A percentile compares a stretch with the other conserved stretches of the same genome.
phyloP scores from a whole-genome alignment of 92 coral and sea anemone species.

The Pocillopora grandis region DNA sequence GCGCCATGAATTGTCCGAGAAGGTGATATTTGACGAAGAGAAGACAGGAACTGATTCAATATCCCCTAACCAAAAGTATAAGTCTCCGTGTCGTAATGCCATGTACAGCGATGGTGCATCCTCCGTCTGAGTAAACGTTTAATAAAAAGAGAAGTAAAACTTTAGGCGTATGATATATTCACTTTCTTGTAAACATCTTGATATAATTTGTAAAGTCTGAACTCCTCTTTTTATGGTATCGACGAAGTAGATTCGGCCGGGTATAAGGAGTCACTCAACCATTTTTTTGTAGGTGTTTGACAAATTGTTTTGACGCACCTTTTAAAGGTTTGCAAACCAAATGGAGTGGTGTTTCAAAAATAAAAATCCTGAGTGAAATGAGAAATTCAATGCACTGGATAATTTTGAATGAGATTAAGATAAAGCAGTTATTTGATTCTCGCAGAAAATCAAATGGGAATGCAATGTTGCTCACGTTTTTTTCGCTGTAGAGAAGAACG shows the following conservation, averaged over 20 bases:
- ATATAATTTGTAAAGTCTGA: no score
- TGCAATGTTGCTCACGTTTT: slow-evolving; percentile 47
- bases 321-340: background rate
- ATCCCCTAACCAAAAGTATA: slow-evolving; percentile 42
- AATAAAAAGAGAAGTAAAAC: background rate
- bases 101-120: slow-evolving; percentile 44
- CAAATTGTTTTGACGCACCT: no score
- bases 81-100: slow-evolving; percentile 74
- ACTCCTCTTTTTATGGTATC: no score
- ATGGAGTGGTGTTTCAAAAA: background rate
- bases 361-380: no score
- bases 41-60: slow-evolving; percentile 32
- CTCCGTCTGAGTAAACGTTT: background rate
- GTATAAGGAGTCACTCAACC: no score
- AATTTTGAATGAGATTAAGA: background rate
- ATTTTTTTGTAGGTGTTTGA: no score
- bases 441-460: background rate
- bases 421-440: background rate
- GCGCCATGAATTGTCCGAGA: slow-evolving; percentile 77
- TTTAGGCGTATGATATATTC: no score
- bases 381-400: background rate
- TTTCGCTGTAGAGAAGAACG: slow-evolving; percentile 68
- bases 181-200: no score
- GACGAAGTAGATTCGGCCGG: no score
- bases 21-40: slow-evolving; percentile 51